Conservation (phyloP, 2,113 vertebrate genomes). For the Aegithalos caudatus region DNA sequence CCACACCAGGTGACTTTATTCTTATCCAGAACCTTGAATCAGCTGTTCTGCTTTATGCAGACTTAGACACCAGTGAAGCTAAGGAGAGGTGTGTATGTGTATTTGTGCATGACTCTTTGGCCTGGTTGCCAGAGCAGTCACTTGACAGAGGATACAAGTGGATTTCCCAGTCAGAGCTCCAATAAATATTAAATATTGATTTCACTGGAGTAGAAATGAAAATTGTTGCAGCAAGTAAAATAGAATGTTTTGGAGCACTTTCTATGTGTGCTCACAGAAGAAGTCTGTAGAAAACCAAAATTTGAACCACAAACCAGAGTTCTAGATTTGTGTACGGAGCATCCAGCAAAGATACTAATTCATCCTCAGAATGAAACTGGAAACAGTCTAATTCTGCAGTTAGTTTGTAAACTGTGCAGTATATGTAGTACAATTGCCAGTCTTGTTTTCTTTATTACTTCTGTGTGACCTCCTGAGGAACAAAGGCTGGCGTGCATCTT, state of each 20-base stretch:
- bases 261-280: not conserved
- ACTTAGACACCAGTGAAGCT: not conserved
- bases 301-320: not conserved
- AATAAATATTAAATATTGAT: not conserved
- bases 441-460: not conserved
- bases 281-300: not conserved
- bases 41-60: not conserved
- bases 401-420: not conserved
- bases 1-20: not conserved
- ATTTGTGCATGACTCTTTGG: not conserved
- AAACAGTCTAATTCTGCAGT: not conserved
- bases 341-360: not conserved
- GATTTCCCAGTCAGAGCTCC: not conserved
- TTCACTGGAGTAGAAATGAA: not conserved
- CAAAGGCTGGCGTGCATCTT: not conserved
- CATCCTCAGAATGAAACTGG: not conserved
- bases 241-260: not conserved
- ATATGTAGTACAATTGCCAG: not conserved
- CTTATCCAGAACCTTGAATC: not conserved
- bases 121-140: not conserved
- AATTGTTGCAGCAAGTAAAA: not conserved
- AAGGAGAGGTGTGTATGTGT: not conserved
- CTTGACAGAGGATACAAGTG: not conserved
- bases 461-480: not conserved
- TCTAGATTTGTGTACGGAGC: not conserved